Percentiles rank a stretch among this genome's conserved stretches.
Conservation (phyloP, 1,140 invertebrate genomes). For the Drosophila aff. region DNA sequence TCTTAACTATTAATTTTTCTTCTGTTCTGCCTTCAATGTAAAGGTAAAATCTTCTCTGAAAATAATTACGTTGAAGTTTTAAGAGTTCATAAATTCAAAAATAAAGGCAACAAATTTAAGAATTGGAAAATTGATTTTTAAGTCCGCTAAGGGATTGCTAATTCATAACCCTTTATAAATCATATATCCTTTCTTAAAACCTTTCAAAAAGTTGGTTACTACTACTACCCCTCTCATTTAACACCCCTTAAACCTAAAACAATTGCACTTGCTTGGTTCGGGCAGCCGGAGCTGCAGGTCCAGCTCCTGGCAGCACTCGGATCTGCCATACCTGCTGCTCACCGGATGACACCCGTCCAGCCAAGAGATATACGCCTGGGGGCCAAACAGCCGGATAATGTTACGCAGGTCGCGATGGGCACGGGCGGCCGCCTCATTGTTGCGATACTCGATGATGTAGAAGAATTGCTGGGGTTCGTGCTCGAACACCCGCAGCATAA, state of each 20-base stretch:
- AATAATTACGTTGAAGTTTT: background rate
- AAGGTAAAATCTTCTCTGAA: background rate
- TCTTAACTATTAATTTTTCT: background rate
- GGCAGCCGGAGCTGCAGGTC: background rate
- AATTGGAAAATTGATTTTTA: background rate
- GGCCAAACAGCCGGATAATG: slow-evolving; percentile 27
- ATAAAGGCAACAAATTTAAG: background rate
- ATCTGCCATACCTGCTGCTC: background rate
- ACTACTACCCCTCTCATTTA: background rate
- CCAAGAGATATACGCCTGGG: slow-evolving; percentile 34
- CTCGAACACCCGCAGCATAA: slow-evolving; percentile 34
- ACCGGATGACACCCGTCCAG: background rate
- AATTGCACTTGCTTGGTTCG: slow-evolving; percentile 9
- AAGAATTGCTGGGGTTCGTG: background rate
- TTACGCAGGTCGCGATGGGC: slow-evolving; percentile 25
- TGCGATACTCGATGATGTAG: slow-evolving; percentile 45
- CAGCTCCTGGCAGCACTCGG: slow-evolving; percentile 32
- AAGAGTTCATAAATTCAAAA: too few species aligned
- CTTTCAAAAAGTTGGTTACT: background rate
- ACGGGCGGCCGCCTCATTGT: slow-evolving; percentile 47
- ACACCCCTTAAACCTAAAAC: slow-evolving; percentile 9
- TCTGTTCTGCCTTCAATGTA: too few species aligned
- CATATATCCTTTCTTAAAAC: background rate
- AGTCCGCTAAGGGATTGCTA: background rate
- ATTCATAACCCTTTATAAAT: background rate